phyloP scores from a whole-genome alignment of 2,797 vertebrate species.

The Syncerus caffer region DNA sequence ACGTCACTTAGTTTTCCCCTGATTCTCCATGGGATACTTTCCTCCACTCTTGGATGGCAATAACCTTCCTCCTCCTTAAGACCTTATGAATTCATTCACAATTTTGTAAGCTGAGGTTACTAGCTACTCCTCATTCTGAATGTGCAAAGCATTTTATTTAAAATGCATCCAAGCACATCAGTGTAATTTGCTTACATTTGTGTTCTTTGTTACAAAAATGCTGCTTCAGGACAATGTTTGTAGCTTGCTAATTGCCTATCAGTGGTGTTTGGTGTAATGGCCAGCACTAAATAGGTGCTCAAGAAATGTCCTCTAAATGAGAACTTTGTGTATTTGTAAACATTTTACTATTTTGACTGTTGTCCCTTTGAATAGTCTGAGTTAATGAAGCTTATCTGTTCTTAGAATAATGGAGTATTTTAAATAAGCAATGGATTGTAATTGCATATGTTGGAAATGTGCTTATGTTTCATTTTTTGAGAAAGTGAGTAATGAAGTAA shows the following conservation, averaged over 20 bases:
- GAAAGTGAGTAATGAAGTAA: not conserved
- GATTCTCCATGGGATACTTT: not conserved
- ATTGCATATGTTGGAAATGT: not conserved
- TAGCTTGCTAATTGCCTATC: not conserved
- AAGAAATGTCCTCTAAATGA: not conserved
- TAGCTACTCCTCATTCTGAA: not conserved
- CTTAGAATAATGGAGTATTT: not conserved
- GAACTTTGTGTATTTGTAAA: not conserved
- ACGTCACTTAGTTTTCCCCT: not conserved
- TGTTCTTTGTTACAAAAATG: not conserved
- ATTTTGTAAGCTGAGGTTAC: not conserved
- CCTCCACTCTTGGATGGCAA: not conserved
- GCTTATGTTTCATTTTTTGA: not conserved
- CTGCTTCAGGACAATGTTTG: not conserved
- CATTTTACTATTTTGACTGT: not conserved
- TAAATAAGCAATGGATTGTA: not conserved
- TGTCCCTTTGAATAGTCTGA: not conserved
- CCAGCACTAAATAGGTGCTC: not conserved
- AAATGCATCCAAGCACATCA: not conserved
- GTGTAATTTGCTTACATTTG: not conserved
- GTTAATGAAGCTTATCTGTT: not conserved
- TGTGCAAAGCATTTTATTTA: not conserved
- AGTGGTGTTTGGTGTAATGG: not conserved
- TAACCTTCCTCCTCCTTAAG: not conserved
- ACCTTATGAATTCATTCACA: not conserved